phyloP scores from a whole-genome alignment of 2,113 vertebrate species.

The Mesitornis unicolor region DNA sequence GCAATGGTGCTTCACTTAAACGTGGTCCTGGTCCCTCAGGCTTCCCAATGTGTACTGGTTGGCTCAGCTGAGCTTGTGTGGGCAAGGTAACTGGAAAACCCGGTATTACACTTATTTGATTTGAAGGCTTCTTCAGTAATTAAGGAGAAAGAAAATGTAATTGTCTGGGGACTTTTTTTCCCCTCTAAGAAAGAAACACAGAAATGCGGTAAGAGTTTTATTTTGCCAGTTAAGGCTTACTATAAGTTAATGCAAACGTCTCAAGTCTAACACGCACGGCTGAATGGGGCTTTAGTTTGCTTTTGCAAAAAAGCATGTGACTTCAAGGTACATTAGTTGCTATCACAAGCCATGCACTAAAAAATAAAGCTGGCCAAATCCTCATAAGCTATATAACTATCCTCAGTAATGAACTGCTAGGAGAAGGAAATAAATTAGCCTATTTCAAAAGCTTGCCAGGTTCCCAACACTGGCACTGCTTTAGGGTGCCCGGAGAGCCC shows the following conservation, averaged over 20 bases:
- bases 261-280: background rate
- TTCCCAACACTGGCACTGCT: background rate
- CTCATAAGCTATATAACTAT: background rate
- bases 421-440: background rate
- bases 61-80: fast-evolving
- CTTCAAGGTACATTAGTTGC: background rate
- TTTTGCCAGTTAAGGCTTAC: background rate
- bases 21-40: background rate
- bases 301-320: background rate
- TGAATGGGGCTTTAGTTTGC: background rate
- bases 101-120: fast-evolving
- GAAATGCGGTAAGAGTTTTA: background rate
- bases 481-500: fast-evolving
- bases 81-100: background rate
- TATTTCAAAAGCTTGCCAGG: background rate
- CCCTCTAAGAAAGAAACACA: background rate
- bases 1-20: background rate
- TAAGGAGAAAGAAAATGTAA: background rate
- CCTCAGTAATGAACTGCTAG: background rate
- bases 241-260: fast-evolving
- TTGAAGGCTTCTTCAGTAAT: background rate
- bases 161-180: background rate
- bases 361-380: background rate
- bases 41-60: fast-evolving
- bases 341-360: background rate